These are phyloP conservation scores for Pelochelys cantorii DNA, from an alignment of 2,797 vertebrate genomes.

Conservation along the genomic window DNA sequence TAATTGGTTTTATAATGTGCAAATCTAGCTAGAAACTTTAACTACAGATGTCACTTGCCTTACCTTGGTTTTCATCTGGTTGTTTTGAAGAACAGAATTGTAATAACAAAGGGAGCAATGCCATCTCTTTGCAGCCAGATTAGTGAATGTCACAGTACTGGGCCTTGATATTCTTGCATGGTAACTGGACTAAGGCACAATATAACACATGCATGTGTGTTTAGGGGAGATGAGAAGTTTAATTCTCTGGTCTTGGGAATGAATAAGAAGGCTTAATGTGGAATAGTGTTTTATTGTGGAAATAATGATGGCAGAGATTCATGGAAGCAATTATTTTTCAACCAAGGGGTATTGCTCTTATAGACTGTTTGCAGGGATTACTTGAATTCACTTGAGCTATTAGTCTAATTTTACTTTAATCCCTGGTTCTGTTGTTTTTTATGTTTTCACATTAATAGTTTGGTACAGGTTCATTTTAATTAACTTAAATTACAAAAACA, in stretches of 20 bases:
- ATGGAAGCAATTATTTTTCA: not conserved
- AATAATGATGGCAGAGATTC: not conserved
- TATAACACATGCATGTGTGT: not conserved
- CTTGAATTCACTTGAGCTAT: not conserved
- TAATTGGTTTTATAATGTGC: not conserved
- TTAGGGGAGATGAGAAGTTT: not conserved
- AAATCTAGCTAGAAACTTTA: not conserved
- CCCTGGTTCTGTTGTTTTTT: not conserved
- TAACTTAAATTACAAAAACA: constrained; percentile 9
- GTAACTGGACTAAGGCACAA: not conserved
- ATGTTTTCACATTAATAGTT: not conserved
- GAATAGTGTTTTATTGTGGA: not conserved
- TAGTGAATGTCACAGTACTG: not conserved
- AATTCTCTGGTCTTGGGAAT: not conserved
- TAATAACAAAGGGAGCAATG: not conserved
- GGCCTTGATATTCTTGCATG: not conserved
- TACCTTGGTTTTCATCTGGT: not conserved
- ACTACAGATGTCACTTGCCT: not conserved
- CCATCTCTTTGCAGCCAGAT: not conserved
- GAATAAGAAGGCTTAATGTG: not conserved
- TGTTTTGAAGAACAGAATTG: not conserved
- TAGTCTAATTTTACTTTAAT: not conserved
- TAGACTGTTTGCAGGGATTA: not conserved
- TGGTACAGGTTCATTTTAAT: not conserved
- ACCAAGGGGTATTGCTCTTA: not conserved